Percentiles rank a stretch among this genome's conserved stretches.
Conservation (phyloP, 2,797 vertebrate genomes). For the Peromyscus attwateri region DNA sequence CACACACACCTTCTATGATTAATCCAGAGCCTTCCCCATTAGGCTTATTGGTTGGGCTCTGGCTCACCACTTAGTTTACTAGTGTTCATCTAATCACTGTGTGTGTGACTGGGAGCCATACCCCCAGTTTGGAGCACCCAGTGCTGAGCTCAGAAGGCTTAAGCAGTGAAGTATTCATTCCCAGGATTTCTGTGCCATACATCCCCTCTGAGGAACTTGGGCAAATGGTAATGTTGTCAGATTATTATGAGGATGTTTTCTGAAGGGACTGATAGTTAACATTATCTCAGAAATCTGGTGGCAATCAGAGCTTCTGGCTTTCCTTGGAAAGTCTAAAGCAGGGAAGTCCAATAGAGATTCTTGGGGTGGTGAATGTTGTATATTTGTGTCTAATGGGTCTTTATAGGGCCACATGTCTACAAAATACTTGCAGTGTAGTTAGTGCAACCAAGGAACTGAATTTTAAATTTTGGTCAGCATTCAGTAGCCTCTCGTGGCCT, state of each 20-base stretch:
- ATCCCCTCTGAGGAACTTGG: background rate
- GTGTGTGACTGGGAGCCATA: background rate
- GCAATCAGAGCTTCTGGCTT: conserved; percentile 5
- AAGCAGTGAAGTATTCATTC: background rate
- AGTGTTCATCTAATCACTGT: background rate
- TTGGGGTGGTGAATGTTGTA: background rate
- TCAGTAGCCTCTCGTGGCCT: background rate
- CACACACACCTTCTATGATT: background rate
- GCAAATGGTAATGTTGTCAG: background rate
- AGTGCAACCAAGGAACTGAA: background rate
- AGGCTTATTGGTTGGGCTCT: background rate
- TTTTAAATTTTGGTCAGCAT: background rate
- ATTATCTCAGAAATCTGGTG: background rate
- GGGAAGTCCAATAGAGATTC: background rate
- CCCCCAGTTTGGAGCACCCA: background rate
- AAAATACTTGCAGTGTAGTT: background rate
- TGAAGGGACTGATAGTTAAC: background rate
- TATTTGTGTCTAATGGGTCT: background rate
- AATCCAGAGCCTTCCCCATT: background rate
- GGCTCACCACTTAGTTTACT: background rate
- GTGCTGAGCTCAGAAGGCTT: background rate
- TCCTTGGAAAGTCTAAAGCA: conserved; percentile 11
- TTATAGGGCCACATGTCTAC: background rate
- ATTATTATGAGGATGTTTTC: conserved; percentile 41
- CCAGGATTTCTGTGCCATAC: background rate